Evolutionary conservation across 2,797 vertebrate species (phyloP).

Genomic region (Menidia menidia): DNA sequence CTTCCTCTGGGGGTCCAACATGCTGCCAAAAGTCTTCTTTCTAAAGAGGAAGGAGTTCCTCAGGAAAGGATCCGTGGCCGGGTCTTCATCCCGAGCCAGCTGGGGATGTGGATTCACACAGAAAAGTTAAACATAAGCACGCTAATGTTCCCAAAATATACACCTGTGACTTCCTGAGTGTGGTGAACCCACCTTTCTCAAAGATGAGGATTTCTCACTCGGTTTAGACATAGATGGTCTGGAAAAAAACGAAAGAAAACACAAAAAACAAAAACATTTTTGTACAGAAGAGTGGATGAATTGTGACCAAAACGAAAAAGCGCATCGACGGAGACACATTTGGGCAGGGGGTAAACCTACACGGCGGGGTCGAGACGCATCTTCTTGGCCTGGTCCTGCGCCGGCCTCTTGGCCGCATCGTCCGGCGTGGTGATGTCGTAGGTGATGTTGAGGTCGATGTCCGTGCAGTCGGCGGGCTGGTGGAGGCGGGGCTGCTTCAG

Average conservation of each 20-base stretch:
- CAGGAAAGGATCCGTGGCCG: constrained; percentile 84
- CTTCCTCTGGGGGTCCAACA: constrained; percentile 78
- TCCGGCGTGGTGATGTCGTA: constrained; percentile 91
- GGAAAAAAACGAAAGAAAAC: constrained; percentile 20
- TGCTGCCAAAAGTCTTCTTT: constrained; percentile 83
- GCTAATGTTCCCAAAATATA: background rate
- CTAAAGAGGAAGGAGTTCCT: constrained; percentile 89
- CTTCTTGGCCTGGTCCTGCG: constrained; percentile 82
- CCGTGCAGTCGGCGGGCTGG: constrained; percentile 75
- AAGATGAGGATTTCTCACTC: constrained; percentile 47
- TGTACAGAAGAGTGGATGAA: background rate
- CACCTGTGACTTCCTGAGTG: background rate
- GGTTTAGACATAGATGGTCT: constrained; percentile 55
- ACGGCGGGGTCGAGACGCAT: constrained; percentile 81
- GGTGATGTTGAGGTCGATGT: constrained; percentile 89
- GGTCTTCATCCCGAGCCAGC: constrained; percentile 61
- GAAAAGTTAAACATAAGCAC: background rate
- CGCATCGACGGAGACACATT: background rate
- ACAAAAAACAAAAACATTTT: background rate
- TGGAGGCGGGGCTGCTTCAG: constrained; percentile 85
- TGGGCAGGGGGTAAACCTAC: constrained; percentile 75
- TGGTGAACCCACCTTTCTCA: constrained; percentile 62
- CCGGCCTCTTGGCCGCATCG: constrained; percentile 62
- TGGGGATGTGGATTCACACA: background rate
- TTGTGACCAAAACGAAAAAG: background rate